Base-by-base conservation (phyloP, 64 coral and sea anemone genomes). In the Montipora cactus region DNA sequence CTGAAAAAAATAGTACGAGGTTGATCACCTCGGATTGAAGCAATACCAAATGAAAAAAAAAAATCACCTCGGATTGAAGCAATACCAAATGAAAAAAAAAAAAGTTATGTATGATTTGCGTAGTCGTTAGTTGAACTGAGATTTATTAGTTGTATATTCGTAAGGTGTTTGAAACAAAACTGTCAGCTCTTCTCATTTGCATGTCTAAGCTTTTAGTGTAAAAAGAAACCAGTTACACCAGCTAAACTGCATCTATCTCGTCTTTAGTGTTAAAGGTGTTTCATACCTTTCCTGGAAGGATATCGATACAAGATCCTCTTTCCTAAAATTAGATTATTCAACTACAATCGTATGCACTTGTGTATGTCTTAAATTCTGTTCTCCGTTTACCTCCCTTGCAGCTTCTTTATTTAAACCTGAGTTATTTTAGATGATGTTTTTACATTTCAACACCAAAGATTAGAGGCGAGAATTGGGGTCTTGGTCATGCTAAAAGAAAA, bases 201-300 rank as follows among this genome's bases (percentile, higher is more conserved):
- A 71, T 71, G 3, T 71, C 20, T 19, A 71, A 21, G 68, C 68
- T 21, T 57, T 14, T 68, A 68, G 14, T 16, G 64, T 68, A 16
- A 68, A 68, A 68, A 68, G 64, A 68, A 68, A 68, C 64, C 64
- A 68, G 64, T 68, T 18, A 23, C 21, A 71, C 68, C 68, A 71
- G 68, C 20, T 12, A 64, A 14, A 64, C 53, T 57, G 61, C 9
- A 12, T 64, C 11, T 21, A 23, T 71, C 68, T 71, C 68, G 8
- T 71, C 3, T 71, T 71, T 21, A n/a, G 68, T 68, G 64, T 68
- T 68, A 14, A 16, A 71, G 19, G 68, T 71, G 18, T 21, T n/a
- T 21, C 4, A 71, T n/a, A 14, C 16, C 14, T 68, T 68, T 68
- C 64, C 64, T 8, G 64, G 14, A 68, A 8, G 53, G 53, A 57